Evolutionary conservation across 2,113 vertebrate genomes (phyloP).

Genomic region (Channa argus): DNA sequence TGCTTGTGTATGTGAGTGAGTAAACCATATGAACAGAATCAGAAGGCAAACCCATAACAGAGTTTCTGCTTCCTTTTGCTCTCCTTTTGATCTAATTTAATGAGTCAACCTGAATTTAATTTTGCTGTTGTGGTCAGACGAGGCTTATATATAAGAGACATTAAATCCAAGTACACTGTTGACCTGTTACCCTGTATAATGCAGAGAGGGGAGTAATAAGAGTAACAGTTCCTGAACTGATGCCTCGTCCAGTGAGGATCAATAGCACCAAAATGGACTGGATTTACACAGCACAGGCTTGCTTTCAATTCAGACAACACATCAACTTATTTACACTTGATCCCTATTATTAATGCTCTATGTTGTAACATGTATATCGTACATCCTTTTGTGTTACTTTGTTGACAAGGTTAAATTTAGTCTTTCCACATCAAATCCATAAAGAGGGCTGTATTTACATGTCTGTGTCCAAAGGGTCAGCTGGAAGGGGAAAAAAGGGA

Average conservation of each 20-base stretch:
- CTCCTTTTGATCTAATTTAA: constrained; percentile 48
- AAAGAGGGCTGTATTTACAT: constrained; percentile 53
- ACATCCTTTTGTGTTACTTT: neutral
- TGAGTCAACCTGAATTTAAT: constrained; percentile 53
- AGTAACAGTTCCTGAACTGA: neutral
- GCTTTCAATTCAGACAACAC: neutral
- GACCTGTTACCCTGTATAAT: constrained; percentile 21
- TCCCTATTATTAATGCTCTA: neutral
- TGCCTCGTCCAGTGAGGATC: neutral
- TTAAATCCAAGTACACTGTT: constrained; percentile 18
- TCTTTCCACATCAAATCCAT: constrained; percentile 45
- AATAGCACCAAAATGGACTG: neutral
- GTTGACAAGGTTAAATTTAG: constrained; percentile 25
- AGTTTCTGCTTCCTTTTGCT: constrained; percentile 11
- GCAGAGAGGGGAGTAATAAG: neutral
- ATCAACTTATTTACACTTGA: neutral
- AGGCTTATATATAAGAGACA: constrained; percentile 44
- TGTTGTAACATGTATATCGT: too few relatives aligned
- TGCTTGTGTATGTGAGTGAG: constrained; percentile 2
- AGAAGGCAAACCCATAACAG: constrained; percentile 37
- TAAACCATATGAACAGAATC: constrained; percentile 37
- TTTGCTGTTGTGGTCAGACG: constrained; percentile 20
- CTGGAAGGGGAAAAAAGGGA: constrained; percentile 12
- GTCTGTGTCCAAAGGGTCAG: constrained; percentile 43
- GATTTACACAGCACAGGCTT: constrained; percentile 1